Evolutionary conservation across 2,113 vertebrate genomes (phyloP), one percentile per base, ranked within the genome.

Genomic region (Cebus imitator): DNA sequence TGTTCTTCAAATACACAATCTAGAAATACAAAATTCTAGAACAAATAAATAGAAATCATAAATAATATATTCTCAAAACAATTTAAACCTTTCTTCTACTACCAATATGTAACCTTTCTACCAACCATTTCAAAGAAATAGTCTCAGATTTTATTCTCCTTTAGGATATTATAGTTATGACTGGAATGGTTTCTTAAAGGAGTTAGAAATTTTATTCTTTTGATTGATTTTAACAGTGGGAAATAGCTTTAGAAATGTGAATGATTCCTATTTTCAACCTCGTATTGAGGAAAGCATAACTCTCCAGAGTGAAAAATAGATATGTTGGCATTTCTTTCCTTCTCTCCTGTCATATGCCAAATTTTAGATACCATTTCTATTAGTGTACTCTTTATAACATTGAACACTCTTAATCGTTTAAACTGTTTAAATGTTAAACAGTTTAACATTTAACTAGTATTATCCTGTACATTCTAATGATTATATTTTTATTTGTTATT

Each of bases 181-280:
- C 89, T 83, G 85, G 45, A 8, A 80, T 52, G 23, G 48, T 90
- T 66, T 95, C n/a, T 91, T 27, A 79, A 2, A 6, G 43, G 35
- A 4, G 1, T 35, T 86, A 52, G 45, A 85, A 66, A 91, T 50
- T 21, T 20, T 85, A 40, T 79, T 85, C 48, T 55, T 95, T 52
- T 57, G 21, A 92, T 32, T 37, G 40, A 93, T 94, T 92, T 93
- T 68, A 88, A 81, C 50, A 93, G 25, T 86, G 25, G 17, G 30
- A 66, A 82, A 88, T 78, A 95, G 40, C 21, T 91, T 89, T 93
- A 64, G 16, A 91, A 85, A 89, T 52, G 6, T 88, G 72, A 88
- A 32, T 52, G 30, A 94, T 92, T 76, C 11, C 5, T 87, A 40
- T 92, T 73, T 58, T 82, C 43, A 94, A 72, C 37, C 5, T 23